Base-by-base conservation (phyloP, 2,113 vertebrate genomes). In the Martes martes region DNA sequence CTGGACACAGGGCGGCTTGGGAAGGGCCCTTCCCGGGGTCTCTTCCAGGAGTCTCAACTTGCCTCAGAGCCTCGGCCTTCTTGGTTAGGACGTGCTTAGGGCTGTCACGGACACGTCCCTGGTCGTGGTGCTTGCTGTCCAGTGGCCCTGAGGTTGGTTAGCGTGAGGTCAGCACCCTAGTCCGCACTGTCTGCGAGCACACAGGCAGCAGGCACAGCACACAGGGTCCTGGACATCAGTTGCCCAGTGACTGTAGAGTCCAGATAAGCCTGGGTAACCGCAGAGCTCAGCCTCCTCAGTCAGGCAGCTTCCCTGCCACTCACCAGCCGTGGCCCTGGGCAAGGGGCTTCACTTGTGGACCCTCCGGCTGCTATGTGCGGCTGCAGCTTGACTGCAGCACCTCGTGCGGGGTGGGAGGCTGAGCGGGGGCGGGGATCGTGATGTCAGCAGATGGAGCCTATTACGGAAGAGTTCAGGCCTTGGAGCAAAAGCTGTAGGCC, bases 371-470 rank as follows among this genome's bases (percentile, higher is more conserved):
- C 36, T 5, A 0, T 39, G 9, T 57, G 10, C 7, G 21, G 11
- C 33, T 19, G 7, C n/a, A 23, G 50, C 9, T 4, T 28, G 39
- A 33, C 31, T 18, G 4, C 6, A 65, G 24, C 4, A 0, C 63
- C 45, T 57, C 63, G 18, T 7, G 23, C 36, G 28, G 52, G 39
- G 26, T 26, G 26, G 7, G 18, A n/a, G 26, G 19, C 52, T 36
- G 28, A n/a, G 45, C 21, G 8, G 11, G 23, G 1, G 36, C 36
- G 36, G 0, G 42, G 79, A 47, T 3, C 0, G 0, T 0, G 28
- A 61, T 39, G 47, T 33, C 11, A 11, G 21, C 55, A 50, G 50
- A 45, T 55, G n/a, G n/a, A 74, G 11, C 36, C 80, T 52, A 0
- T 39, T 36, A 18, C 18, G 16, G 24, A 61, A 11, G 4, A 16